These are phyloP conservation scores for Stegostoma tigrinum DNA, from an alignment of 2,113 vertebrate species.

Conservation along the genomic window DNA sequence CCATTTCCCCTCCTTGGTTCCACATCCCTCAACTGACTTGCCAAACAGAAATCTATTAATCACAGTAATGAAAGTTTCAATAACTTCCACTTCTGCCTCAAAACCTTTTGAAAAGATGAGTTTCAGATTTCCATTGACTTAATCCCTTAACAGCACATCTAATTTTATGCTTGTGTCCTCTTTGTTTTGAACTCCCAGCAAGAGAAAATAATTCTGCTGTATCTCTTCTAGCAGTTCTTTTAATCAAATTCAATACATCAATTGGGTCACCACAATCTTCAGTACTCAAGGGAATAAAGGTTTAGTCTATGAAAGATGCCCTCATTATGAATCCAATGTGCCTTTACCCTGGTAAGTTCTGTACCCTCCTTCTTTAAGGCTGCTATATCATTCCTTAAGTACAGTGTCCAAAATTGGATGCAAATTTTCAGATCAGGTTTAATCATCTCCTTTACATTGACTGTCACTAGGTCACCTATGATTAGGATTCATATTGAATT, in stretches of 20 bases:
- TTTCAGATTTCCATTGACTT: too few species aligned
- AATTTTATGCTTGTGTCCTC: neutral
- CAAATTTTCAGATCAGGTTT: neutral
- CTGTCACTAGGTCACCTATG: neutral
- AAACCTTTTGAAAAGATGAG: neutral
- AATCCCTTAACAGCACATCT: neutral
- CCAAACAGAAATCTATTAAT: neutral
- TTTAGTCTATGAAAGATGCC: neutral
- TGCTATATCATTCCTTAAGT: neutral
- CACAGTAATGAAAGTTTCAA: neutral
- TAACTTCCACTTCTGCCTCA: neutral
- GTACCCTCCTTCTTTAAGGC: neutral
- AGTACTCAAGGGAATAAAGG: neutral
- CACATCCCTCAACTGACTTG: neutral
- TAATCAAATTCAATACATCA: neutral
- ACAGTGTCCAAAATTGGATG: neutral
- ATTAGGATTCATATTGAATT: neutral
- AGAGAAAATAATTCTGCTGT: neutral
- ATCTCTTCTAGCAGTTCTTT: neutral
- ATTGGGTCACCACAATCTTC: neutral
- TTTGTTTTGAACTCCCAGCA: neutral
- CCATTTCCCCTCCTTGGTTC: neutral
- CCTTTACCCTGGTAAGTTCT: neutral
- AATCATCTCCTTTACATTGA: neutral
- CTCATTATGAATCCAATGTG: neutral